These are phyloP conservation scores for Drymodes brunneopygia DNA, from an alignment of 2,113 vertebrate species.

Conservation along the genomic window DNA sequence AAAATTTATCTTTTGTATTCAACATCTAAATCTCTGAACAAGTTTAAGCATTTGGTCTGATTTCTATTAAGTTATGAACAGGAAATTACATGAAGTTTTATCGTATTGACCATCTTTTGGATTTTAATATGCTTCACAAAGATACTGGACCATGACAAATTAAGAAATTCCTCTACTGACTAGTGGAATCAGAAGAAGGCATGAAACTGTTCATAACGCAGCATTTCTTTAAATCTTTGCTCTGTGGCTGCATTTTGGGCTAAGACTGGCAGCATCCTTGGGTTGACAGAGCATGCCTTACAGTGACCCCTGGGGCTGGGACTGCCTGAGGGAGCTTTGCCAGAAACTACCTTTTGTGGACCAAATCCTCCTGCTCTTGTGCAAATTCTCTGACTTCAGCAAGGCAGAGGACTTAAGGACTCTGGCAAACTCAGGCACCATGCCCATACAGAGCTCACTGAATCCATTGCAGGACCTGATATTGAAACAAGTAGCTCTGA, in stretches of 20 bases:
- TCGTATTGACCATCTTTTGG: not conserved
- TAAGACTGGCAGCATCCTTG: not conserved
- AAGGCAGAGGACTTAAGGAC: not conserved
- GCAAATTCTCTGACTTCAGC: not conserved
- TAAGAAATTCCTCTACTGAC: not conserved
- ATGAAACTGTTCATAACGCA: not conserved
- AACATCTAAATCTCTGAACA: not conserved
- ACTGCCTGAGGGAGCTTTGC: not conserved
- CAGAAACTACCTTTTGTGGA: not conserved
- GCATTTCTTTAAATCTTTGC: not conserved
- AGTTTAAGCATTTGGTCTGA: not conserved
- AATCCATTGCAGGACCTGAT: not conserved
- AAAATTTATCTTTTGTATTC: not conserved
- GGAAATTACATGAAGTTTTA: constrained; percentile 1
- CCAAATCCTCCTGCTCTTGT: not conserved
- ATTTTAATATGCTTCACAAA: not conserved
- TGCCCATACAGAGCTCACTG: not conserved
- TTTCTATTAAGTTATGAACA: not conserved
- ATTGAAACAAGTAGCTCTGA: not conserved
- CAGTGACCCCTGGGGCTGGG: not conserved
- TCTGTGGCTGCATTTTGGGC: not conserved
- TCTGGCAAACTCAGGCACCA: not conserved
- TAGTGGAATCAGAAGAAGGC: not conserved
- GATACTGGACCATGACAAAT: not conserved
- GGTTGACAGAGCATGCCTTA: not conserved